Evolutionary conservation across 2,797 vertebrate genomes (phyloP), one percentile per base, ranked within the genome.

Genomic region (Melanotaenia maccullochi): DNA sequence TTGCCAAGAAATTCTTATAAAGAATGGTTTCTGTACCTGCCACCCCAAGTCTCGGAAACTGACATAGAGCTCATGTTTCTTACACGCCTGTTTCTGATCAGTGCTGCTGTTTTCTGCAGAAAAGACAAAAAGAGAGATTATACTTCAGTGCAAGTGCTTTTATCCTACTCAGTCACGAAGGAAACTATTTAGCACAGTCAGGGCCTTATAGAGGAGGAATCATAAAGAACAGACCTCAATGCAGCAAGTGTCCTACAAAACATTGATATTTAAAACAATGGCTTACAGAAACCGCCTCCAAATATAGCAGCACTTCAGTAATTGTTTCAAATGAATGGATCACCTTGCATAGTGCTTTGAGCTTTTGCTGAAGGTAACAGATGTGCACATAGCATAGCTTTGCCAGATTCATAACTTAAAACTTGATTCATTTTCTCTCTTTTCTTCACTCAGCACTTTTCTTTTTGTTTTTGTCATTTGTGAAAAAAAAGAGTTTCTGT

Each of bases 41-140:
- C 97, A 99, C 73, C 97, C 97, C 80, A 99, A 93, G 92, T 98
- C 97, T n/a, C 96, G 95, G 95, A 97, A 99, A 81, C 97, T 99
- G 93, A 98, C 97, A 9, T 97, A 97, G 70, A 99, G 95, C 91
- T 99, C 97, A 0, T 99, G 97, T 89, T 99, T 99, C 95, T 97
- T 99, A 80, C 97, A 99, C n/a, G 97, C 97, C 90, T 99, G 96
- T 73, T 96, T 92, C 94, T 98, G 97, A 91, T 99, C 98, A 0
- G 94, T 92, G 84, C 97, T 99, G 95, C 96, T 98, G 94, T 97
- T 98, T 83, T 99, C 98, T 99, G 93, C 22, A 74, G n/a, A 85
- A 76, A 63, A 81, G 60, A 73, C 11, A 77, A 12, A 68, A 18
- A 80, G 61, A 80, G 61, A 70, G 28, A 77, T 78, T 72, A 69